These are phyloP conservation scores for Samia ricini DNA, from an alignment of 1,140 invertebrate species.

Conservation along the genomic window DNA sequence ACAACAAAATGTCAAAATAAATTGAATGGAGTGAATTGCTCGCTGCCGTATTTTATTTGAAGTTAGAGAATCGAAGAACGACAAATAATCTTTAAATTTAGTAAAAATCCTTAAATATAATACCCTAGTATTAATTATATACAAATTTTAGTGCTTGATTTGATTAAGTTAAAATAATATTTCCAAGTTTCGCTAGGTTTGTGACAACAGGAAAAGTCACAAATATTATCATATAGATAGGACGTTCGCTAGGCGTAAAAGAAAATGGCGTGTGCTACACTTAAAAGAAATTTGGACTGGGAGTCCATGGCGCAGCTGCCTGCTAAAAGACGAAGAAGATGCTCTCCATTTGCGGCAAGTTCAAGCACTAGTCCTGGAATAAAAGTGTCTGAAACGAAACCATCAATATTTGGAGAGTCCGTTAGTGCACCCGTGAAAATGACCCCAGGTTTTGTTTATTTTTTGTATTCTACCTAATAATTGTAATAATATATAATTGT, in stretches of 20 bases:
- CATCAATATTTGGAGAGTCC: constrained; percentile 88
- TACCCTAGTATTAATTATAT: constrained; percentile 40
- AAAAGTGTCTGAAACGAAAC: constrained; percentile 75
- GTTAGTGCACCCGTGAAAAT: constrained; percentile 83
- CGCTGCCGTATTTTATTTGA: constrained; percentile 56
- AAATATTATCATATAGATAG: constrained; percentile 46
- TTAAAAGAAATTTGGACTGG: constrained; percentile 95
- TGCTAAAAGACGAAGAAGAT: constrained; percentile 89
- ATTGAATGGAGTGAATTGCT: constrained; percentile 48
- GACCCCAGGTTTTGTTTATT: constrained; percentile 87
- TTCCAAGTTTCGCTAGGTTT: constrained; percentile 46
- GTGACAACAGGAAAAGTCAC: constrained; percentile 44
- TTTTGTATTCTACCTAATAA: constrained; percentile 21
- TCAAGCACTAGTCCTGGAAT: constrained; percentile 82
- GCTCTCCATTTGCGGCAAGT: constrained; percentile 87
- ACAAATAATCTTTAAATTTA: constrained; percentile 61
- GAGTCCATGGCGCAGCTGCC: constrained; percentile 91
- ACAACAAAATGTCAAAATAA: constrained; percentile 58
- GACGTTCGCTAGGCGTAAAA: constrained; percentile 73
- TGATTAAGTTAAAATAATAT: constrained; percentile 52
- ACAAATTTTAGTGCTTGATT: constrained; percentile 56
- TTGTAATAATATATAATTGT: background rate
- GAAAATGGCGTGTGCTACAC: constrained; percentile 96
- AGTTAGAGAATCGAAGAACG: constrained; percentile 47
- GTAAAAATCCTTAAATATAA: constrained; percentile 58